Evolutionary conservation across 2,888 invertebrate species (phyloP).

Genomic region (Panzeria rudis): DNA sequence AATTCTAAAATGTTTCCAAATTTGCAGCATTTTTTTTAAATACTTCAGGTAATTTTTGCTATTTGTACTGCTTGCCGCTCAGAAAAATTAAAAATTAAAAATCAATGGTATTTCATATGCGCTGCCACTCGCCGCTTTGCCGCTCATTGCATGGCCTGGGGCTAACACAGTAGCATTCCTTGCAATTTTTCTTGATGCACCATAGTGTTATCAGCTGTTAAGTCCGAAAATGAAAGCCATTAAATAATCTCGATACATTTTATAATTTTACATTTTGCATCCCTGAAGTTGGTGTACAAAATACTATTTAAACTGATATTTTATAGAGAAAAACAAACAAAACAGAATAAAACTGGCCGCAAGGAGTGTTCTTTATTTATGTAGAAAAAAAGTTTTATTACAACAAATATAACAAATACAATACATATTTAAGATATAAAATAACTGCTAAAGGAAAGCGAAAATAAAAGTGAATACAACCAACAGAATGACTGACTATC

Average conservation of each 20-base stretch:
- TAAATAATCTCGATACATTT: not conserved
- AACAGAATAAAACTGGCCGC: slow-evolving; percentile 36
- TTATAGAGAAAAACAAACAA: slow-evolving; percentile 20
- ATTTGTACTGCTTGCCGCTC: too few relatives aligned
- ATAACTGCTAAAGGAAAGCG: slow-evolving; percentile 70
- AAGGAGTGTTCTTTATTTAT: slow-evolving; percentile 65
- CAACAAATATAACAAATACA: slow-evolving; percentile 17
- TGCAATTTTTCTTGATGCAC: too few relatives aligned
- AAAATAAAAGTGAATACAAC: slow-evolving; percentile 61
- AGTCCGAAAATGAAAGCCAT: not conserved
- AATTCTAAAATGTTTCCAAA: too few relatives aligned
- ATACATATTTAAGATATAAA: slow-evolving; percentile 17
- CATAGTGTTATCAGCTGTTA: not conserved
- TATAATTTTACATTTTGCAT: not conserved
- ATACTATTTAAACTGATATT: slow-evolving; percentile 43
- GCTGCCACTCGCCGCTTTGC: too few relatives aligned
- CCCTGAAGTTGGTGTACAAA: not conserved
- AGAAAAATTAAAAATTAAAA: too few relatives aligned
- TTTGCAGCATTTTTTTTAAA: too few relatives aligned
- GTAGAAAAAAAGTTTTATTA: slow-evolving; percentile 14
- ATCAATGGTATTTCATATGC: too few relatives aligned
- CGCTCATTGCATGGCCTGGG: too few relatives aligned
- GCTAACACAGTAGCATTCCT: too few relatives aligned
- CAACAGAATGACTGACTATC: slow-evolving; percentile 31
- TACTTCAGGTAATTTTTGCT: too few relatives aligned